phyloP scores from a whole-genome alignment of 2,113 vertebrate species.

The Megaceryle torquata region DNA sequence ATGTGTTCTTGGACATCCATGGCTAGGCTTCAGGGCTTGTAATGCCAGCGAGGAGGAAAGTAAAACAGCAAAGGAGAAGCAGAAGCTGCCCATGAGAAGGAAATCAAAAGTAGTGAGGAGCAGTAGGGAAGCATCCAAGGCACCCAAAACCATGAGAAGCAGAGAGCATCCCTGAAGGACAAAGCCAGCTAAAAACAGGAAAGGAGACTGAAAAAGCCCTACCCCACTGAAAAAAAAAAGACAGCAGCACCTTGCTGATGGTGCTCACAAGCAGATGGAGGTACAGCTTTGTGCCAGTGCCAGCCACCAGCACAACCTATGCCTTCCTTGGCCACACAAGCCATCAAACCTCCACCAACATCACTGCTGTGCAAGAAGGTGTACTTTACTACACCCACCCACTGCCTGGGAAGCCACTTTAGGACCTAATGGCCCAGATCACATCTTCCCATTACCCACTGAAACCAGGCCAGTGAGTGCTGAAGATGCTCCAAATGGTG shows the following conservation, averaged over 20 bases:
- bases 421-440: background rate
- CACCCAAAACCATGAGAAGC: background rate
- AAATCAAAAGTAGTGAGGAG: background rate
- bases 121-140: background rate
- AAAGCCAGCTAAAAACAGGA: background rate
- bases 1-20: background rate
- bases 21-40: background rate
- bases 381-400: background rate
- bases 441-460: background rate
- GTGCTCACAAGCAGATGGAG: background rate
- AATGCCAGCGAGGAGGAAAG: background rate
- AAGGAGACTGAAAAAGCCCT: background rate
- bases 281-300: background rate
- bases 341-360: background rate
- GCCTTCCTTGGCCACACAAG: background rate
- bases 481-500: rapidly evolving
- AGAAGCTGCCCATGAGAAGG: background rate
- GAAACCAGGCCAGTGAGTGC: background rate
- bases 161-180: background rate
- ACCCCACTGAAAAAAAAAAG: background rate
- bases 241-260: background rate
- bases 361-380: rapidly evolving
- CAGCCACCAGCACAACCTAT: background rate
- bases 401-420: background rate
- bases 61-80: background rate